phyloP scores from a whole-genome alignment of 2,888 invertebrate genomes.

The Aphodius sticticus region DNA sequence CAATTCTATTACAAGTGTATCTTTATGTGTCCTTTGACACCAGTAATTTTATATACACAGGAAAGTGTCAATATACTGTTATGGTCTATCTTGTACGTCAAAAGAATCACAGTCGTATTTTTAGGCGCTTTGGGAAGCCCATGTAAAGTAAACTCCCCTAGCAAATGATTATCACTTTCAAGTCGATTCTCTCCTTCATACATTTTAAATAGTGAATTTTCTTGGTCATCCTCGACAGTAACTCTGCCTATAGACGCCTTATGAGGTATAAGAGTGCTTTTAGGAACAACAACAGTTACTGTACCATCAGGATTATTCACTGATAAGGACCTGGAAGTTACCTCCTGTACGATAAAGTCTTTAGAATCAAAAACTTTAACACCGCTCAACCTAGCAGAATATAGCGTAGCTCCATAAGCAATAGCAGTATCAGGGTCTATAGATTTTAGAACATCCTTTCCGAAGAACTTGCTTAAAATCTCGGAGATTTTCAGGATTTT shows the following conservation, averaged over 20 bases:
- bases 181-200: conserved; percentile 26
- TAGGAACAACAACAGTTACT: conserved; percentile 43
- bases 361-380: conserved; percentile 35
- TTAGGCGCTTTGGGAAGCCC: conserved; percentile 5
- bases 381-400: conserved; percentile 41
- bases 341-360: conserved; percentile 40
- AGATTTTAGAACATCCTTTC: conserved; percentile 41
- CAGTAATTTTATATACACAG: conserved; percentile 12
- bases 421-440: conserved; percentile 49
- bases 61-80: conserved; percentile 24
- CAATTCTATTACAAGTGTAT: not conserved
- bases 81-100: conserved; percentile 26
- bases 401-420: conserved; percentile 47
- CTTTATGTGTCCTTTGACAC: not conserved
- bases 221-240: conserved; percentile 41
- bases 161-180: conserved; percentile 16
- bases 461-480: conserved; percentile 42
- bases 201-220: not conserved
- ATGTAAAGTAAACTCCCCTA: conserved; percentile 21
- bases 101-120: conserved; percentile 11
- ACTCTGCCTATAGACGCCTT: not conserved
- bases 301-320: conserved; percentile 28
- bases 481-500: conserved; percentile 47
- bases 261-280: conserved; percentile 43
- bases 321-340: conserved; percentile 45